A percentile compares a stretch with the other conserved stretches of the same genome.
phyloP scores from a whole-genome alignment of 2,113 vertebrate species.

The Galemys pyrenaicus region DNA sequence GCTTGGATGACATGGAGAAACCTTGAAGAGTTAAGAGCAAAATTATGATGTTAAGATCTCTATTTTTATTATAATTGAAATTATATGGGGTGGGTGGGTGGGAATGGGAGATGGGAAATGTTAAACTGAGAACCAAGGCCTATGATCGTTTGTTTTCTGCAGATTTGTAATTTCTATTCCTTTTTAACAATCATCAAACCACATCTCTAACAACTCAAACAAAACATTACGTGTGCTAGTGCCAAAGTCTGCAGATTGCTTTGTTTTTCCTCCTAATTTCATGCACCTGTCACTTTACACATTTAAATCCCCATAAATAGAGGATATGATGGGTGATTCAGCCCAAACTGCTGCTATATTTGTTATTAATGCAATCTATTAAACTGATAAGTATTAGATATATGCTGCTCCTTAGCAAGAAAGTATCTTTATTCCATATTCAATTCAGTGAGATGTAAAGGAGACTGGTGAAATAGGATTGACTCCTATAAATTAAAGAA shows the following conservation, averaged over 20 bases:
- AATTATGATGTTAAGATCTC: slow-evolving; percentile 61
- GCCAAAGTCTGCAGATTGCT: slow-evolving; percentile 78
- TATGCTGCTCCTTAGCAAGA: not conserved
- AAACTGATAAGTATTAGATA: slow-evolving; percentile 52
- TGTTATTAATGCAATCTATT: slow-evolving; percentile 50
- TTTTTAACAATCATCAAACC: slow-evolving; percentile 38
- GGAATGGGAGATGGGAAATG: slow-evolving; percentile 13
- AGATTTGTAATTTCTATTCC: slow-evolving; percentile 57
- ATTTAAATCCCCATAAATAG: slow-evolving; percentile 58
- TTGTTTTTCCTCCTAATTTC: slow-evolving; percentile 52
- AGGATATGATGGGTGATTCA: slow-evolving; percentile 74
- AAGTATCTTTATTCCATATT: slow-evolving; percentile 26
- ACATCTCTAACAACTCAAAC: slow-evolving; percentile 48
- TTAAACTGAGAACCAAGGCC: slow-evolving; percentile 55
- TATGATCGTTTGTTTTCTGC: slow-evolving; percentile 69
- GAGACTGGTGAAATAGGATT: slow-evolving; percentile 22
- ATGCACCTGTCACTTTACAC: slow-evolving; percentile 56
- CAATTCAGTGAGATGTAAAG: slow-evolving; percentile 27
- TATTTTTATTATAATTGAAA: slow-evolving; percentile 71
- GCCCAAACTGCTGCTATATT: slow-evolving; percentile 73
- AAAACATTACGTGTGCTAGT: slow-evolving; percentile 64
- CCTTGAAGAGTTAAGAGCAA: slow-evolving; percentile 66
- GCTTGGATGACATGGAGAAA: slow-evolving; percentile 63
- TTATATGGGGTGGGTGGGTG: slow-evolving; percentile 40
- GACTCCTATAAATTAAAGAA: slow-evolving; percentile 55